Percentiles rank a stretch among this genome's conserved stretches.
Evolutionary conservation across 2,113 vertebrate genomes (phyloP).

Genomic region (Apteryx owenii): DNA sequence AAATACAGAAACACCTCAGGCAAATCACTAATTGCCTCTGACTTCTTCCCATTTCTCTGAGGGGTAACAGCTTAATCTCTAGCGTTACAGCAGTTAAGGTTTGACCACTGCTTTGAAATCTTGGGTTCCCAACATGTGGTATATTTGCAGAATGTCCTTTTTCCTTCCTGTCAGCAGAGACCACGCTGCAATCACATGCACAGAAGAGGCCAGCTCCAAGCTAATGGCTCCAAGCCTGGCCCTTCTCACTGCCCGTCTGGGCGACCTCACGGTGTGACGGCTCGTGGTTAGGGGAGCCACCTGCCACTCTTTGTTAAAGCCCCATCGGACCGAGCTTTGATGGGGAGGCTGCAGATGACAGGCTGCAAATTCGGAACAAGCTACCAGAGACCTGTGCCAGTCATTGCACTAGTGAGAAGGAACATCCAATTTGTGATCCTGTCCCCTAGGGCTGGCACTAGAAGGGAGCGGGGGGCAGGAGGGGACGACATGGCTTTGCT

Average conservation of each 20-base stretch:
- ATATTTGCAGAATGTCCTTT: not conserved
- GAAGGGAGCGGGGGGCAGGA: not conserved
- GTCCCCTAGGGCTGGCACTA: not conserved
- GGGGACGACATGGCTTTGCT: not conserved
- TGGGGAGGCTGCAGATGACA: not conserved
- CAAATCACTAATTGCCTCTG: constrained; percentile 36
- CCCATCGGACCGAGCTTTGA: not conserved
- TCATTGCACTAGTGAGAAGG: not conserved
- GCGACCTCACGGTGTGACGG: not conserved
- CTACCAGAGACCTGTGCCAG: not conserved
- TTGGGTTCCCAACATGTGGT: not conserved
- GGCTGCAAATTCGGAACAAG: not conserved
- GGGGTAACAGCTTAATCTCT: not conserved
- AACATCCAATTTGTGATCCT: not conserved
- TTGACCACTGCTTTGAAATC: constrained; percentile 33
- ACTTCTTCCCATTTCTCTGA: constrained; percentile 9
- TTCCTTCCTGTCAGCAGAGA: not conserved
- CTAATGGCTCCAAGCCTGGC: not conserved
- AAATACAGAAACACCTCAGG: not conserved
- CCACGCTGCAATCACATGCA: fast-evolving
- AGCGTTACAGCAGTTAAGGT: constrained; percentile 29
- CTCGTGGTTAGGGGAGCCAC: not conserved
- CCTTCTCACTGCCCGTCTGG: not conserved
- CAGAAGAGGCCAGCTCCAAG: not conserved
- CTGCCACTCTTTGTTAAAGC: not conserved